Base-by-base conservation (phyloP, 23 tunicate species). In the Trididemnum nubilum region DNA sequence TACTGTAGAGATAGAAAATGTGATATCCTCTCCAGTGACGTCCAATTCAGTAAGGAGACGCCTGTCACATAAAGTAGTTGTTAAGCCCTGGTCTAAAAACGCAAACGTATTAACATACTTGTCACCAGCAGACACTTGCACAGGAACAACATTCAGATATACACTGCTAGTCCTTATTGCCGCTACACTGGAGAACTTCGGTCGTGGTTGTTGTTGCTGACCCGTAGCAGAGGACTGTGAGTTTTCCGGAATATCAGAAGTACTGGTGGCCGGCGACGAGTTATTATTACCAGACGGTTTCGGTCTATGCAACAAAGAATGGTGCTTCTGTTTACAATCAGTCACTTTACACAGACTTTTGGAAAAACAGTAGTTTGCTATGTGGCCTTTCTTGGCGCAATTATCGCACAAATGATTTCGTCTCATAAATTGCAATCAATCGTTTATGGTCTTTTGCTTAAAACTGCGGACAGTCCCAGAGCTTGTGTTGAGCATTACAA, bases 91-190 rank as follows among this genome's bases (percentile, higher is more conserved):
- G 32, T 78, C 83, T 51, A 78, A 36, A 61, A 78, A 78, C 25
- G 72, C 71, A 35, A 50, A 78, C 2, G 83, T 78, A 34, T 29
- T 30, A 57, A 33, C 37, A 9, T 23, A 33, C 4, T 22, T 33
- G 31, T 59, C 34, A 7, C 51, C 51, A 33, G 51, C 23, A 5
- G 37, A 19, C 49, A 78, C 71, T 9, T 15, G 22, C 22, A 78
- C 83, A 0, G 83, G 71, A 29, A 78, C 71, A 54, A 78, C 83
- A 61, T 78, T 78, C 26, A 78, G 51, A 35, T 26, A 78, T 61
- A 76, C 81, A 30, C 2, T 33, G 3, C 58, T 22, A 22, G 81
- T 3, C 30, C 21, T 76, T 5, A 76, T 64, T 4, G 64, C 32
- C 5, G 65, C 64, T 12, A 18, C 57, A 49, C 18, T 18, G 18